A percentile compares a stretch with the other conserved stretches of the same genome.
Conservation (phyloP, 2,888 invertebrate genomes). For the Clostera curtula region DNA sequence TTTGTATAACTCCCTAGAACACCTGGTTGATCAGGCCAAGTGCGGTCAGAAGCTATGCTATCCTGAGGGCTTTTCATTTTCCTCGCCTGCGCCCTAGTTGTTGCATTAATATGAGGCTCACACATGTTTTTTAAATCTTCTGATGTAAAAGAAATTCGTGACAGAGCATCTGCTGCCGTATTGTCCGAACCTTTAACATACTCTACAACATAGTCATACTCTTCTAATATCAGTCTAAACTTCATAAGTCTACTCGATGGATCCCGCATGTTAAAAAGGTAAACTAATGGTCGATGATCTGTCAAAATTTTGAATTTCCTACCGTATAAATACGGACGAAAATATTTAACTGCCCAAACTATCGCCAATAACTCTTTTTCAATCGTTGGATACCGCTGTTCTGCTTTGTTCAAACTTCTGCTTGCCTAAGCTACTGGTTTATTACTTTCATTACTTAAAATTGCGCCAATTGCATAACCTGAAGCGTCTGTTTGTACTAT, state of each 20-base stretch:
- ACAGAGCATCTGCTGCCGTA: neutral
- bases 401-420: slow-evolving; percentile 3
- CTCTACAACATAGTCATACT: slow-evolving; percentile 1
- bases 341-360: slow-evolving; percentile 1
- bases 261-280: slow-evolving; percentile 1
- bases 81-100: too few relatives aligned
- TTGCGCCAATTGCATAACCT: too few relatives aligned
- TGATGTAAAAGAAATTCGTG: neutral
- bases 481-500: too few relatives aligned
- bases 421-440: too few relatives aligned
- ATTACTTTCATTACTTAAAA: too few relatives aligned
- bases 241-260: slow-evolving; percentile 2
- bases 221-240: slow-evolving; percentile 2
- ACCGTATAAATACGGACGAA: slow-evolving; percentile 2
- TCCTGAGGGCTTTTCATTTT: too few relatives aligned
- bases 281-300: slow-evolving; percentile 2
- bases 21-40: too few relatives aligned
- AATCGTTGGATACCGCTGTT: slow-evolving; percentile 1
- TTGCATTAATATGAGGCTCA: too few relatives aligned
- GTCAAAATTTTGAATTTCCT: slow-evolving; percentile 1
- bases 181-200: slow-evolving; percentile 1
- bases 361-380: neutral
- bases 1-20: too few relatives aligned
- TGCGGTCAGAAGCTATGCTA: too few relatives aligned
- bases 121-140: too few relatives aligned